These are phyloP conservation scores for Pedicia rivosa DNA, from an alignment of 2,888 invertebrate species.

Conservation along the genomic window DNA sequence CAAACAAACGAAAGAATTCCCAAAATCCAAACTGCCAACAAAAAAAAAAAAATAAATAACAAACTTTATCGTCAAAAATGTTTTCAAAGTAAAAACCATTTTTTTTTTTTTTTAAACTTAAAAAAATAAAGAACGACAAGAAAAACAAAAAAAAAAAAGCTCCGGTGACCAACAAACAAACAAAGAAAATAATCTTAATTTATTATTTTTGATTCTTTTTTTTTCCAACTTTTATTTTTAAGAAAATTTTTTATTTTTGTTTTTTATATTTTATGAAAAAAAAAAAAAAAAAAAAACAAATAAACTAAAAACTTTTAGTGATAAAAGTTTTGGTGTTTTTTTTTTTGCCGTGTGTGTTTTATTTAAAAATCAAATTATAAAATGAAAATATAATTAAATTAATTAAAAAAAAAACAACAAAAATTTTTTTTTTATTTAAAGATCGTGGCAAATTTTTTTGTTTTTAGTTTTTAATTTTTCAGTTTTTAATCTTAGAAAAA, in stretches of 20 bases:
- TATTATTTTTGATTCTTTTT: constrained; percentile 2
- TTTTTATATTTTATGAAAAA: constrained; percentile 8
- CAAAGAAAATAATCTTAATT: neutral
- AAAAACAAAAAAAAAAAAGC: neutral
- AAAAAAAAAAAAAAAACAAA: constrained; percentile 11
- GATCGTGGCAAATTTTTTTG: no score
- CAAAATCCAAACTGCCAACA: no score
- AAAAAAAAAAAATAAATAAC: no score
- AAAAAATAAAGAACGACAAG: no score
- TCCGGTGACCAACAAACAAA: neutral
- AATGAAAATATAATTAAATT: constrained; percentile 12
- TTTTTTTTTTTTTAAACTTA: no score
- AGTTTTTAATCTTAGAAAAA: no score
- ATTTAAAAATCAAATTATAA: constrained; percentile 7
- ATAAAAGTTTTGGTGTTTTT: neutral
- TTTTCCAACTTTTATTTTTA: neutral
- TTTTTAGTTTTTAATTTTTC: no score
- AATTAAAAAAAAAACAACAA: constrained; percentile 11
- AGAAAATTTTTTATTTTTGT: constrained; percentile 1
- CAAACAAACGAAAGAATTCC: no score
- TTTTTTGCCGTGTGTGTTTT: constrained; percentile 8
- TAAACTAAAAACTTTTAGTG: neutral
- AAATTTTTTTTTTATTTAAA: no score
- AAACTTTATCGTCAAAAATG: no score
- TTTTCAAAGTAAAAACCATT: no score